Evolutionary conservation across 2,113 vertebrate genomes (phyloP), one percentile per base, ranked within the genome.

Genomic region (Odocoileus hemionus): DNA sequence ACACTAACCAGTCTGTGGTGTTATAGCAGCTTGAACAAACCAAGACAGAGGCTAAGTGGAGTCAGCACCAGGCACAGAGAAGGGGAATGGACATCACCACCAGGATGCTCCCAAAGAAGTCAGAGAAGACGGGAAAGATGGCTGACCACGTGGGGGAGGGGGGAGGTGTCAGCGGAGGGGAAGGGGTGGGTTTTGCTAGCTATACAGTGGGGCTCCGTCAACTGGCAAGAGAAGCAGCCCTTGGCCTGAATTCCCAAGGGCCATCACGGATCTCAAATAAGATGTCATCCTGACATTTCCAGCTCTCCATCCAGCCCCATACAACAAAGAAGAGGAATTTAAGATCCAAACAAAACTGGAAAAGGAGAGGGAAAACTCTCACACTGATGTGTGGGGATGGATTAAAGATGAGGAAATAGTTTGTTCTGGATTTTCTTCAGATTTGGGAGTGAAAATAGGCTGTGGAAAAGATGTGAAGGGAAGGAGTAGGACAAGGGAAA

Each of bases 111-210:
- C 52, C 17, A 1, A 23, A 67, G 74, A 26, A 8, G 50, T 83
- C 70, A 11, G 45, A 79, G 43, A 52, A 58, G 74, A 54, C 12
- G 6, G 16, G 16, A 25, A 36, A 39, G 16, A 11, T 11, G 9
- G 60, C 3, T 11, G 45, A 47, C 5, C 57, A 28, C 3, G 17
- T 33, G 9, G 16, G 6, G 23, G 6, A 5, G 45, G 26, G 30
- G 19, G 45, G 9, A 33, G 1, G 13, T 17, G 11, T 19, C 4
- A 0, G 2, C 6, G 15, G 13, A 17, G 21, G 25, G n/a, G 70
- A 7, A 26, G 39, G 4, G 60, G 14, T 54, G 17, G 52, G 30
- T 19, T 57, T 15, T 16, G 3, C 67, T 50, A 4, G 28, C 78
- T 64, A 36, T 30, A 21, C 43, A 25, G 45, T 6, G 39, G 70